Percentiles rank a stretch among this genome's conserved stretches.
Conservation (phyloP, 2,888 invertebrate species). For the Drosophila quinaria region DNA sequence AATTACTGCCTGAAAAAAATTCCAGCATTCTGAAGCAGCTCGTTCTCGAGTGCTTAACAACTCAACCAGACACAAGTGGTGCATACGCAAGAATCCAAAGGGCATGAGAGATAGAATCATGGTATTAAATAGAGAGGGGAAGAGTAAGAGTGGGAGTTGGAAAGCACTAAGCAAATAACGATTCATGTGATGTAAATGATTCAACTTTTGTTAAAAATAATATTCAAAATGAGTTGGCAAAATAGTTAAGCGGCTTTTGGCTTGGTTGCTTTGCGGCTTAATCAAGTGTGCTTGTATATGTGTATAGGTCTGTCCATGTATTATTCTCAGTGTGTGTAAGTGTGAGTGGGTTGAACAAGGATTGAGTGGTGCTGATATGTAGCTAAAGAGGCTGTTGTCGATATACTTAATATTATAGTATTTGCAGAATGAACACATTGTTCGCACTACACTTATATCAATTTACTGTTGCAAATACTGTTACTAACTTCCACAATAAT, state of each 20-base stretch:
- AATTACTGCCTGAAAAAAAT: conserved; percentile 63
- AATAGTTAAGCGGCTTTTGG: conserved; percentile 72
- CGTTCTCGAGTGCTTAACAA: conserved; percentile 48
- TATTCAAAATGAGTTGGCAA: conserved; percentile 71
- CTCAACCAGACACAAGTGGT: conserved; percentile 63
- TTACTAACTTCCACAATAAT: too few species aligned
- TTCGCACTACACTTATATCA: not conserved
- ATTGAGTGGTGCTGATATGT: conserved; percentile 43
- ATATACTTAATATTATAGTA: conserved; percentile 20
- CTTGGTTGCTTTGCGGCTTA: conserved; percentile 58
- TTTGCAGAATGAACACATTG: conserved; percentile 17
- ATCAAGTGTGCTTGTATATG: conserved; percentile 39
- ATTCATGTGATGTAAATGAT: conserved; percentile 57
- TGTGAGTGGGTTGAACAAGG: conserved; percentile 25
- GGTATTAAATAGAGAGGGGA: not conserved
- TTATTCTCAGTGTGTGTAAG: not conserved
- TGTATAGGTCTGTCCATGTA: conserved; percentile 11
- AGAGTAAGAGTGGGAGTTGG: not conserved
- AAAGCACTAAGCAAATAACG: conserved; percentile 30
- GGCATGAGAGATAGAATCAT: not conserved
- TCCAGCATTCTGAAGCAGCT: conserved; percentile 41
- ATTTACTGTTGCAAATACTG: not conserved
- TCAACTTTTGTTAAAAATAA: conserved; percentile 69
- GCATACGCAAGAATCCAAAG: conserved; percentile 21
- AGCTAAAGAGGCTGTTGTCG: conserved; percentile 38